Evolutionary conservation across 2,113 vertebrate species (phyloP).

Genomic region (Phylloscopus trochiloides): DNA sequence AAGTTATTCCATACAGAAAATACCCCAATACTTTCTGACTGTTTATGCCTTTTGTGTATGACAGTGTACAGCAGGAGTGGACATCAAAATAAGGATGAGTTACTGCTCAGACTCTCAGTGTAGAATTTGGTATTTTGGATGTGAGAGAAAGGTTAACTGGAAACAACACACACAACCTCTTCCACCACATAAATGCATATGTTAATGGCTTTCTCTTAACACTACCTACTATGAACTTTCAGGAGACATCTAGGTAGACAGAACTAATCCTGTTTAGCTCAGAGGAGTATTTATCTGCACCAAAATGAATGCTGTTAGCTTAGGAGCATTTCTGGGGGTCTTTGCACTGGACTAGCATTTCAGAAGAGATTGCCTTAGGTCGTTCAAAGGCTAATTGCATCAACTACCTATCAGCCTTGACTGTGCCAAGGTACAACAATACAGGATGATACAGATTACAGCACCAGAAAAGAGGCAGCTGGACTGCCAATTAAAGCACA

Average conservation of each 20-base stretch:
- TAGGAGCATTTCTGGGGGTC: not conserved
- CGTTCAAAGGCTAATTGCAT: not conserved
- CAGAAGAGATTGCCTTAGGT: not conserved
- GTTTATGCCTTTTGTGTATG: not conserved
- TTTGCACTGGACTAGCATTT: not conserved
- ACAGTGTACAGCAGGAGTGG: rapidly evolving
- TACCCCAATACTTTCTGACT: not conserved
- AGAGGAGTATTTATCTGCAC: not conserved
- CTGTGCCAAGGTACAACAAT: not conserved
- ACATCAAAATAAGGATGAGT: not conserved
- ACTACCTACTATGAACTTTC: not conserved
- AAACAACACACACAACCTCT: not conserved
- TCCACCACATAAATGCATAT: not conserved
- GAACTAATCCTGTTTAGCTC: not conserved
- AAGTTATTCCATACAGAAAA: not conserved
- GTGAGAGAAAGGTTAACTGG: not conserved
- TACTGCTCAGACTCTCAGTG: not conserved
- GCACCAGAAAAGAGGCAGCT: not conserved
- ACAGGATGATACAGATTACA: not conserved
- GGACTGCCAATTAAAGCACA: not conserved
- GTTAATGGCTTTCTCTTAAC: not conserved
- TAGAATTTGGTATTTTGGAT: not conserved
- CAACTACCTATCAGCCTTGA: not conserved
- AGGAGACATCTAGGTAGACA: not conserved
- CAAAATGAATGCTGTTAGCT: not conserved